These are phyloP conservation scores for Tetragonula carbonaria DNA, from an alignment of 2,888 invertebrate species.

Conservation along the genomic window DNA sequence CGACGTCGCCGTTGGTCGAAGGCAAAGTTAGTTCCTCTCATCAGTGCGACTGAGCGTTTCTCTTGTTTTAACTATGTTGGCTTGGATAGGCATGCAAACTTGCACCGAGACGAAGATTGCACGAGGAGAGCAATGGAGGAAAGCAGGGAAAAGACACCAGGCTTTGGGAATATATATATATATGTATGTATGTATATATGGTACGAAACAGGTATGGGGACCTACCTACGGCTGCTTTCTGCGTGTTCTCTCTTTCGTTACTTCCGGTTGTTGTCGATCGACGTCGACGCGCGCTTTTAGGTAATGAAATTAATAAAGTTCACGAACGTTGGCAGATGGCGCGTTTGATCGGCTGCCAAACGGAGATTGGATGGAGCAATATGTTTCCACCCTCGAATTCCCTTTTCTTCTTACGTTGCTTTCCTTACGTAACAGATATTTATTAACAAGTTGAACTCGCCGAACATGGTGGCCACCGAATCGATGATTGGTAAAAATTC, in stretches of 20 bases:
- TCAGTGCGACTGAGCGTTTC: conserved; percentile 37
- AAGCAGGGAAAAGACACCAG: neutral
- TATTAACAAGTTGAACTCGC: neutral
- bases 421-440: neutral
- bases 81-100: neutral
- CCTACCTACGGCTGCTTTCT: neutral
- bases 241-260: neutral
- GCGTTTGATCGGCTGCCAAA: conserved; percentile 59
- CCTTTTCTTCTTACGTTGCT: neutral
- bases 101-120: neutral
- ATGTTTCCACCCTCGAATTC: neutral
- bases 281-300: conserved; percentile 57
- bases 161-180: no score
- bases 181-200: neutral
- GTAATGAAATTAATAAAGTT: conserved; percentile 67
- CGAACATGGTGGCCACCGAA: no score
- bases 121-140: neutral
- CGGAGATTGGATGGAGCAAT: conserved; percentile 51
- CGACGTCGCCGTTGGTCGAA: conserved; percentile 29
- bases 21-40: conserved; percentile 52
- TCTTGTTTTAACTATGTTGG: conserved; percentile 40
- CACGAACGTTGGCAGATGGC: conserved; percentile 44
- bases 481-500: no score
- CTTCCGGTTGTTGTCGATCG: conserved; percentile 31
- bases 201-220: neutral